Base-by-base conservation (phyloP, 2,113 vertebrate species). In the Orientallactaga bullata region DNA sequence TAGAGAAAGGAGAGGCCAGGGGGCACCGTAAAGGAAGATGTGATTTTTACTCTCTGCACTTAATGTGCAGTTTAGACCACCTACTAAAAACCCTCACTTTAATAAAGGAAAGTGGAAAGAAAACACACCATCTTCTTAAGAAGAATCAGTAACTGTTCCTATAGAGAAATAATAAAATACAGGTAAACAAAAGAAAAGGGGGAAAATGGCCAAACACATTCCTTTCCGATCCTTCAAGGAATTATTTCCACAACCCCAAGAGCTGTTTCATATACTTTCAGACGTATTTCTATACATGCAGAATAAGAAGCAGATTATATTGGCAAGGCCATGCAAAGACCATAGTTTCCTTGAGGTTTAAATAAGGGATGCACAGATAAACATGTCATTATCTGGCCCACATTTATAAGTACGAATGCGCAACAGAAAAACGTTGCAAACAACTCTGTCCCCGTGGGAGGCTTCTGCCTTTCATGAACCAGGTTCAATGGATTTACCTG, bases 101-200 rank as follows among this genome's bases (percentile, higher is more conserved):
- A 81, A 76, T 39, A 63, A 78, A 63, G 26, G 17, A 37, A 87
- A 87, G n/a, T 32, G 15, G 39, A 74, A 42, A 61, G 21, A 58
- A 91, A 85, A 37, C 30, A 5, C 30, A 35, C 13, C 61, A 65
- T 88, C 58, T 73, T 21, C n/a, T 35, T 73, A 26, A 39, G 39
- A 72, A 66, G 55, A 32, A 87, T 20, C 30, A 87, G 47, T 51
- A 51, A 13, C 5, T 73, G 13, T 47, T 90, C 61, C 39, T 66
- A 20, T 1, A 86, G 42, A 91, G n/a, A 71, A 83, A 63, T 78
- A 58, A 88, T 47, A 88, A 77, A 72, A 65, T 66, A 15, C 1
- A 86, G 42, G 88, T 28, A 71, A 83, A 63, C 71, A 58, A 88
- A 35, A 88, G 69, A 72, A 88, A 87, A 80, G 11, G 12, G 12